Percentiles rank a stretch among this genome's conserved stretches.
Conservation (phyloP, 2,113 vertebrate genomes). For the Phainopepla nitens region DNA sequence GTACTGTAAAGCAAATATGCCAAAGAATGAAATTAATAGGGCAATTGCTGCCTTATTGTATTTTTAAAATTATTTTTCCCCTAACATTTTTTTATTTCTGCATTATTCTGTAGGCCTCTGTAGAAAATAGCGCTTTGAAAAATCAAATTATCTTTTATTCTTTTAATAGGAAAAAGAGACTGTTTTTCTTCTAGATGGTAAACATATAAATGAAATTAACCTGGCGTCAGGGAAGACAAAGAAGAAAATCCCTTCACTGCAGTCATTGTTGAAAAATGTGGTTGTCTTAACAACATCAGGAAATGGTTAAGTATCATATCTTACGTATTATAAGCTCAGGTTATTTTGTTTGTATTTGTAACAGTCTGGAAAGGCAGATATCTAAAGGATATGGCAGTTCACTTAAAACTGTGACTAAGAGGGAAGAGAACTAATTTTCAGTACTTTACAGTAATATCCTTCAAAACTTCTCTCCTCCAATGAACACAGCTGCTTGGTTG, state of each 20-base stretch:
- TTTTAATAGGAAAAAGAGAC: conserved; percentile 86
- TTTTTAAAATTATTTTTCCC: neutral
- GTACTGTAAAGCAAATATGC: neutral
- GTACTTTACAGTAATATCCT: neutral
- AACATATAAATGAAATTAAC: conserved; percentile 86
- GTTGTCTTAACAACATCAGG: conserved; percentile 80
- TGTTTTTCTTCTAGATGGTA: conserved; percentile 87
- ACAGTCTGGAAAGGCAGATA: neutral
- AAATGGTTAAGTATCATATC: conserved; percentile 77
- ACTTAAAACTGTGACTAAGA: neutral
- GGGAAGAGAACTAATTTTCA: neutral
- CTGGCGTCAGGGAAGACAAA: conserved; percentile 86
- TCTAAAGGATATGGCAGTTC: neutral
- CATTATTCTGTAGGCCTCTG: neutral
- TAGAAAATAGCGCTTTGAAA: neutral
- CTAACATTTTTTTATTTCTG: neutral
- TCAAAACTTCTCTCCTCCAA: neutral
- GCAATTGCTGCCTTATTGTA: neutral
- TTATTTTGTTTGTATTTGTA: neutral
- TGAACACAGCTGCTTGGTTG: conserved; percentile 83
- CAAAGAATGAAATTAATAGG: neutral
- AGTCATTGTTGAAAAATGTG: conserved; percentile 81
- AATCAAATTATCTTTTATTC: neutral
- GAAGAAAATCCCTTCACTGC: conserved; percentile 83
- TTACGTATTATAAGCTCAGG: neutral